Conservation (phyloP, 2,888 invertebrate genomes). For the Anarsia innoxiella region DNA sequence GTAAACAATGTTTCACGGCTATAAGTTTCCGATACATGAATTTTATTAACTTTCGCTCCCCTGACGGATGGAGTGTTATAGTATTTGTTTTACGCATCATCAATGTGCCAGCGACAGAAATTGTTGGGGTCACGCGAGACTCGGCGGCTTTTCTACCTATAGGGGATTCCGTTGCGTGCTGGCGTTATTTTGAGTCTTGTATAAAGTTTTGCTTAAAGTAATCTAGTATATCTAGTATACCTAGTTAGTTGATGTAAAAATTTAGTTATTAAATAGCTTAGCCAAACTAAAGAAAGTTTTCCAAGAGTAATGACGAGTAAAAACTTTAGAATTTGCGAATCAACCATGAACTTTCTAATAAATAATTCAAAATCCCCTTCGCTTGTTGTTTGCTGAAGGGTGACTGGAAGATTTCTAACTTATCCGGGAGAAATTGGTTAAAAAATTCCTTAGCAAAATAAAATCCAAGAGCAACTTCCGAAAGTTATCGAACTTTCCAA, state of each 20-base stretch:
- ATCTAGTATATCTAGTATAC: too few species aligned
- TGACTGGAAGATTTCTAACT: conserved; percentile 66
- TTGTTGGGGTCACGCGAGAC: conserved; percentile 37
- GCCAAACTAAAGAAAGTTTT: too few species aligned
- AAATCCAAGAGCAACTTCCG: conserved; percentile 72
- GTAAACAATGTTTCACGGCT: conserved; percentile 65
- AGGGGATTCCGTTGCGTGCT: neutral
- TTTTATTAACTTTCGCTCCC: conserved; percentile 71
- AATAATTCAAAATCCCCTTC: conserved; percentile 24
- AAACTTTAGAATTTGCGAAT: conserved; percentile 12
- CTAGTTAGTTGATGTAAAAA: too few species aligned
- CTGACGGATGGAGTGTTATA: conserved; percentile 58
- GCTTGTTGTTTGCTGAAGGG: conserved; percentile 48
- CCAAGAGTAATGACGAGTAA: neutral
- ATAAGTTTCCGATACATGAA: conserved; percentile 75
- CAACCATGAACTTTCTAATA: conserved; percentile 31
- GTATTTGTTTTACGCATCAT: conserved; percentile 71
- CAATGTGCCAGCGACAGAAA: conserved; percentile 24
- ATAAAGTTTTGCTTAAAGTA: too few species aligned
- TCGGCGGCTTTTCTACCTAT: neutral
- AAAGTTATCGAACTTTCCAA: conserved; percentile 73
- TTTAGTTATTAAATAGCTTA: too few species aligned
- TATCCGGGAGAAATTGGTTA: conserved; percentile 69
- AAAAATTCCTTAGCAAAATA: conserved; percentile 70
- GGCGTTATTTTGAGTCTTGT: too few species aligned